phyloP scores from a whole-genome alignment of 2,888 invertebrate species.

The Orthosia gracilis region DNA sequence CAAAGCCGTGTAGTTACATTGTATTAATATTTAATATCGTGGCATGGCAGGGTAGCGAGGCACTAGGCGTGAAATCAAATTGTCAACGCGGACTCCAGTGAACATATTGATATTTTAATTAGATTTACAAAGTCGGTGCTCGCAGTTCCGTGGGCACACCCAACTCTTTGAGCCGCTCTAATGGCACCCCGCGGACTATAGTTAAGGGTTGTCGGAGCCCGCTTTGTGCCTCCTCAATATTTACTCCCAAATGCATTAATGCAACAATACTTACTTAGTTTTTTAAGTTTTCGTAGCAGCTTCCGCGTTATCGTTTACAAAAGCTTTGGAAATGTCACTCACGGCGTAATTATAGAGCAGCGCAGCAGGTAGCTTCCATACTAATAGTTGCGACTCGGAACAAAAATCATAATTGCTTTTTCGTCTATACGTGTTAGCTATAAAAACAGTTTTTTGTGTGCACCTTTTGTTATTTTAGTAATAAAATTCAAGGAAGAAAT shows the following conservation, averaged over 20 bases:
- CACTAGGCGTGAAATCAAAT: slow-evolving; percentile 89
- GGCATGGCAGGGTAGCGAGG: slow-evolving; percentile 59
- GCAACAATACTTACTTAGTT: slow-evolving; percentile 90
- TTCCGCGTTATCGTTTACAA: slow-evolving; percentile 91
- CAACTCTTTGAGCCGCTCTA: slow-evolving; percentile 90
- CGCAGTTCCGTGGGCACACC: slow-evolving; percentile 84
- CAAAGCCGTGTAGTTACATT: slow-evolving; percentile 55
- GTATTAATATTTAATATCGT: slow-evolving; percentile 69
- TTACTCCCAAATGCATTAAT: slow-evolving; percentile 91
- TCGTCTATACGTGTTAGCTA: slow-evolving; percentile 77
- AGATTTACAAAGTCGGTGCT: slow-evolving; percentile 89
- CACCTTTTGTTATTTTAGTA: slow-evolving; percentile 77
- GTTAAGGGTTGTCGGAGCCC: slow-evolving; percentile 89
- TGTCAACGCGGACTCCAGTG: slow-evolving; percentile 87
- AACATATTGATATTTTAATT: slow-evolving; percentile 92
- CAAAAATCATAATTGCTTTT: slow-evolving; percentile 85
- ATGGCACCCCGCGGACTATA: slow-evolving; percentile 90
- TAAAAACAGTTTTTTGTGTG: slow-evolving; percentile 76
- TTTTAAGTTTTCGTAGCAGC: slow-evolving; percentile 89
- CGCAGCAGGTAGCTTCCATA: slow-evolving; percentile 86
- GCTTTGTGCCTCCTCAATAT: slow-evolving; percentile 90
- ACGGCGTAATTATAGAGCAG: slow-evolving; percentile 88
- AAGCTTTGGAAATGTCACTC: slow-evolving; percentile 88
- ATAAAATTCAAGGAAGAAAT: slow-evolving; percentile 73
- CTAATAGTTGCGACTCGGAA: slow-evolving; percentile 80